A percentile compares a stretch with the other conserved stretches of the same genome.
phyloP scores from a whole-genome alignment of 2,113 vertebrate genomes.

The Mirza zaza region DNA sequence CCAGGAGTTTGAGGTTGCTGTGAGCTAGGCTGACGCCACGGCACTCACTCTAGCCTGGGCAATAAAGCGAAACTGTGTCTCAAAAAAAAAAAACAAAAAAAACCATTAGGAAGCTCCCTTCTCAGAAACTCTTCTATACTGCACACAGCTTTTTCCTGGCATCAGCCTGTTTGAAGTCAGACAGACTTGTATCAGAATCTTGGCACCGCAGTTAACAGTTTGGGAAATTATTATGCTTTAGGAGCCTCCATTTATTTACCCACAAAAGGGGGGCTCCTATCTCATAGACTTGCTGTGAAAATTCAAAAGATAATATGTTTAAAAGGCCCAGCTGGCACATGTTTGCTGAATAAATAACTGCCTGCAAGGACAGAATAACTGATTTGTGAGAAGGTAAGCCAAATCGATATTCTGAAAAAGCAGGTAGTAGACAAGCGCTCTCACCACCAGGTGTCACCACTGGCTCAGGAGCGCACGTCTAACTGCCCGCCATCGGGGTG shows the following conservation, averaged over 20 bases:
- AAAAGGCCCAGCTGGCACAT: neutral
- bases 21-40: too few relatives aligned
- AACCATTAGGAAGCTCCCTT: neutral
- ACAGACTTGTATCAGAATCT: neutral
- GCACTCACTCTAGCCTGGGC: too few relatives aligned
- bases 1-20: too few relatives aligned
- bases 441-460: constrained; percentile 67
- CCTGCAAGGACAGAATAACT: neutral
- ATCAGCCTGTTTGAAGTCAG: neutral
- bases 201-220: neutral
- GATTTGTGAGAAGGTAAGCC: neutral
- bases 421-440: neutral
- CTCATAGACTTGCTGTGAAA: neutral
- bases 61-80: too few relatives aligned
- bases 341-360: neutral
- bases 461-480: neutral
- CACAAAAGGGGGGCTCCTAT: neutral
- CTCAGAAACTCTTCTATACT: neutral
- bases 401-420: neutral
- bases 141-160: neutral
- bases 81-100: too few relatives aligned
- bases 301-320: neutral
- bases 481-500: neutral
- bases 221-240: neutral
- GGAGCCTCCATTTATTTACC: constrained; percentile 6